Conservation (phyloP, 2,888 invertebrate genomes). For the Coremacera marginata region DNA sequence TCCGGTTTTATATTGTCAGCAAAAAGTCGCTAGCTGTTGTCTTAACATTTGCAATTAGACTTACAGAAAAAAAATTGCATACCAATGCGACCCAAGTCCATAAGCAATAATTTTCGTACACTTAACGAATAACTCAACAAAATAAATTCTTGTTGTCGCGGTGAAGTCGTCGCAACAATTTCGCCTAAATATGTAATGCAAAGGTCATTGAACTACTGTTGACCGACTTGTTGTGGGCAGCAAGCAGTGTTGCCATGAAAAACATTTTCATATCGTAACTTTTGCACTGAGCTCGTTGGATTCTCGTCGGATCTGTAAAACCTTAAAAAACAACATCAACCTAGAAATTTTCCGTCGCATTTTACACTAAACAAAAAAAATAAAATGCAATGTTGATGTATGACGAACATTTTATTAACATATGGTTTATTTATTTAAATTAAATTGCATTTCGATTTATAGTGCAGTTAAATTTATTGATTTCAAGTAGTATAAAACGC, state of each 20-base stretch:
- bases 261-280: too few relatives aligned
- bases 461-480: too few relatives aligned
- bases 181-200: background rate
- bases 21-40: background rate
- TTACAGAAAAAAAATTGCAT: conserved; percentile 11
- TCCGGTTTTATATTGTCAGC: background rate
- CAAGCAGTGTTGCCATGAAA: background rate
- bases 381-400: too few relatives aligned
- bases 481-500: too few relatives aligned
- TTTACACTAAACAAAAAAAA: too few relatives aligned
- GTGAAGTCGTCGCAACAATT: background rate
- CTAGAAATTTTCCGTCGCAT: too few relatives aligned
- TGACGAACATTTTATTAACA: too few relatives aligned
- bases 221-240: background rate
- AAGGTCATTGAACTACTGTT: conserved; percentile 16
- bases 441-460: too few relatives aligned
- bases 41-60: conserved; percentile 14
- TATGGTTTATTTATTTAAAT: too few relatives aligned
- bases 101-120: background rate
- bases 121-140: background rate
- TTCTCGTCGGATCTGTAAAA: too few relatives aligned
- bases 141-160: conserved; percentile 8
- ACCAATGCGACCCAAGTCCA: conserved; percentile 22
- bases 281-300: too few relatives aligned
- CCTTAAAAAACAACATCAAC: too few relatives aligned